Conservation (phyloP, 2,113 vertebrate species). For the Cebidichthys violaceus region DNA sequence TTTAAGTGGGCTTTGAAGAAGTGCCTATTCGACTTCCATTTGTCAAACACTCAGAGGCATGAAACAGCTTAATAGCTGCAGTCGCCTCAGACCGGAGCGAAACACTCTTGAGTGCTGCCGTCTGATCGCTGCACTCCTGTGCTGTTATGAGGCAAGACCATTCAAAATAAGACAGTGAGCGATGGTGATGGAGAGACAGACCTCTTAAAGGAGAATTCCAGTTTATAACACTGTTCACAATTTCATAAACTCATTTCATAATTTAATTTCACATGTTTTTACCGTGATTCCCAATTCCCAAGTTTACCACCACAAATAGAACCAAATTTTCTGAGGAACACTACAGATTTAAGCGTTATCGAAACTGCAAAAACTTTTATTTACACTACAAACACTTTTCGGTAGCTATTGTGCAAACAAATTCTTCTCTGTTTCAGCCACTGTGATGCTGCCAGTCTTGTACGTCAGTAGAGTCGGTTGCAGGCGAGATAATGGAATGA, state of each 20-base stretch:
- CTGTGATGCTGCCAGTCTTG: too few relatives aligned
- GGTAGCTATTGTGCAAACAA: too few relatives aligned
- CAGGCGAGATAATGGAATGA: too few relatives aligned
- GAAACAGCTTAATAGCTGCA: conserved; percentile 20
- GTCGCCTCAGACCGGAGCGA: conserved; percentile 8
- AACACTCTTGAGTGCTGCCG: background rate
- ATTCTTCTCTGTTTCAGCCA: too few relatives aligned
- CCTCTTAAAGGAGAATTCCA: background rate
- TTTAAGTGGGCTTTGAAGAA: conserved; percentile 44
- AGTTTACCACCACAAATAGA: too few relatives aligned
- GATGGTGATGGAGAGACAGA: background rate
- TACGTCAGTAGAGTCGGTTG: too few relatives aligned
- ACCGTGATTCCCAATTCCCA: too few relatives aligned
- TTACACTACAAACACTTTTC: too few relatives aligned
- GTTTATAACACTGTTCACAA: background rate
- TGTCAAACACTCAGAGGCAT: conserved; percentile 31
- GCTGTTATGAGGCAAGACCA: background rate
- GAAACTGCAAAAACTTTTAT: too few relatives aligned
- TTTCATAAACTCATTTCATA: background rate
- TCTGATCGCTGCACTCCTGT: background rate
- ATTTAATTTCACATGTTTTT: too few relatives aligned
- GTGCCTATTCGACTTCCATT: conserved; percentile 37
- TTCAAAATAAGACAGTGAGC: background rate
- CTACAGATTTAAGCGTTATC: too few relatives aligned
- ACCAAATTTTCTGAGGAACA: too few relatives aligned